Evolutionary conservation across 2,888 invertebrate species (phyloP).

Genomic region (Euproctis similis): DNA sequence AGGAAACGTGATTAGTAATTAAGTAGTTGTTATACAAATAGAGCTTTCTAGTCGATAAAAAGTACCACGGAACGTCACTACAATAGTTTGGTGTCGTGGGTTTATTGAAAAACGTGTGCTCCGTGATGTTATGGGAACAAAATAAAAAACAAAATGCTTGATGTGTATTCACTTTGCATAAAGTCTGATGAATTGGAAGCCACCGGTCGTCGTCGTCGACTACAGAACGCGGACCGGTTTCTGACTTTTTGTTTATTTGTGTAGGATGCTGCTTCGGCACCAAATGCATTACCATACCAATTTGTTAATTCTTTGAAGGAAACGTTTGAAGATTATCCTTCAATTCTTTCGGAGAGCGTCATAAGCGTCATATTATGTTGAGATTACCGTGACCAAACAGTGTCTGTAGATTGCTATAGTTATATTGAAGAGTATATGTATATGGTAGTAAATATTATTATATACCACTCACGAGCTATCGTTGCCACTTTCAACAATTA

Average conservation of each 20-base stretch:
- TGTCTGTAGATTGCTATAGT: too few relatives aligned
- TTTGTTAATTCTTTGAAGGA: too few relatives aligned
- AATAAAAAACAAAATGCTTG: neutral
- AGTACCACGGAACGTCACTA: slow-evolving; percentile 19
- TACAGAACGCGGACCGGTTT: slow-evolving; percentile 6
- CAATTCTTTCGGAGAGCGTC: too few relatives aligned
- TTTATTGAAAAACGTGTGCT: slow-evolving; percentile 29
- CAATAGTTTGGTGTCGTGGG: slow-evolving; percentile 16
- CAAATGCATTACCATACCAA: too few relatives aligned
- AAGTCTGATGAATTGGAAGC: neutral
- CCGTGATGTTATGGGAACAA: slow-evolving; percentile 26
- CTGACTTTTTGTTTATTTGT: slow-evolving; percentile 10
- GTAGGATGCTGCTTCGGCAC: slow-evolving; percentile 2
- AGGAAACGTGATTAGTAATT: slow-evolving; percentile 28
- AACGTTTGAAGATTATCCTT: too few relatives aligned
- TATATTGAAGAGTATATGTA: too few relatives aligned
- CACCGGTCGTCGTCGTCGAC: neutral
- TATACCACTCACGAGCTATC: too few relatives aligned
- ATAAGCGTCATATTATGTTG: too few relatives aligned
- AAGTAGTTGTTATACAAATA: slow-evolving; percentile 25
- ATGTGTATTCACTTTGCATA: slow-evolving; percentile 7
- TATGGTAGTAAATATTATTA: too few relatives aligned
- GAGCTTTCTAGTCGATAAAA: slow-evolving; percentile 33
- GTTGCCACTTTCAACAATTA: too few relatives aligned
- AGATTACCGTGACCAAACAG: too few relatives aligned